phyloP scores from a whole-genome alignment of 2,888 invertebrate genomes.

The Ichneumoninae sp. region DNA sequence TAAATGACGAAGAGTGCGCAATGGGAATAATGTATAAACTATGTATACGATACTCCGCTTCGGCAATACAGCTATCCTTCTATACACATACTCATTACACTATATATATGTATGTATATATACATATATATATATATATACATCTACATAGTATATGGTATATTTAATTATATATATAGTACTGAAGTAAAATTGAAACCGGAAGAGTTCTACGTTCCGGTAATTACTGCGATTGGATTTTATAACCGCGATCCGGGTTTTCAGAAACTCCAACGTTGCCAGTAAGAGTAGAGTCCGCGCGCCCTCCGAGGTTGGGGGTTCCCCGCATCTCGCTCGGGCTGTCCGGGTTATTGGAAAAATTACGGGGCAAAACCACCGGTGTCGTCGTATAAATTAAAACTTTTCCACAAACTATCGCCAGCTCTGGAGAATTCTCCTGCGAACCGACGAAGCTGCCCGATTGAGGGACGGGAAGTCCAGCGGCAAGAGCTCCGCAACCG shows the following conservation, averaged over 20 bases:
- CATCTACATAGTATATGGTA: not conserved
- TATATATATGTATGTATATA: not conserved
- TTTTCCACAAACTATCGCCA: constrained; percentile 59
- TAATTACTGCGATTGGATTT: constrained; percentile 67
- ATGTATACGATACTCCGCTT: constrained; percentile 18
- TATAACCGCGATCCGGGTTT: constrained; percentile 68
- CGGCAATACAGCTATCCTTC: not conserved
- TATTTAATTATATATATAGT: not conserved
- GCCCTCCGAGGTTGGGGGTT: not conserved
- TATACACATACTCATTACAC: not conserved
- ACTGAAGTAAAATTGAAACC: constrained; percentile 47
- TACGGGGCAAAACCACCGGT: constrained; percentile 62
- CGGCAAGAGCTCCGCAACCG: constrained; percentile 29
- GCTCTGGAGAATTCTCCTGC: not conserved
- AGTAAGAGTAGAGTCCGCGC: constrained; percentile 28
- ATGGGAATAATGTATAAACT: constrained; percentile 43
- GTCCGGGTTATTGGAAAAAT: constrained; percentile 64
- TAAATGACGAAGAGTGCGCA: constrained; percentile 50
- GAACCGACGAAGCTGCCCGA: constrained; percentile 9
- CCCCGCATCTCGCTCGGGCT: constrained; percentile 31
- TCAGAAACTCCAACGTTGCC: constrained; percentile 62
- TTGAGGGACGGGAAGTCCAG: constrained; percentile 37
- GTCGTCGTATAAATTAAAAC: constrained; percentile 67
- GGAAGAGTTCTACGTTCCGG: constrained; percentile 60
- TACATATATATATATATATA: constrained; percentile 9